phyloP scores from a whole-genome alignment of 1,140 invertebrate species.

The Chlorops oryzae region DNA sequence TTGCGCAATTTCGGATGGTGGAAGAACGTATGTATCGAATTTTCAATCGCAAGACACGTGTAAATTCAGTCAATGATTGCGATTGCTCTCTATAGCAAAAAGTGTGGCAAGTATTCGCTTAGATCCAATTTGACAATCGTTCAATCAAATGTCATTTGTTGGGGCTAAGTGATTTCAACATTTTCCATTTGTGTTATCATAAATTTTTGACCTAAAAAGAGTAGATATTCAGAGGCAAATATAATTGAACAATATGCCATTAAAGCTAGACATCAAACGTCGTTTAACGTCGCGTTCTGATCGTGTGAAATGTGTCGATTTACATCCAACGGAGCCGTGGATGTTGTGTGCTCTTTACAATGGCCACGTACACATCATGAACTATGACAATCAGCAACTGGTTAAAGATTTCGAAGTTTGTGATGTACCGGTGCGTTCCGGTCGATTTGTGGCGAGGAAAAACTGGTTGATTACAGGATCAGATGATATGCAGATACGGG shows the following conservation, averaged over 20 bases:
- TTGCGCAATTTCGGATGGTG: too few species aligned
- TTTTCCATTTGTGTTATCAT: too few species aligned
- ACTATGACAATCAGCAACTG: constrained; percentile 81
- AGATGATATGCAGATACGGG: constrained; percentile 90
- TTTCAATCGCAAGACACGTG: too few species aligned
- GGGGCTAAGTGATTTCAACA: too few species aligned
- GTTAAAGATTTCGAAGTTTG: constrained; percentile 66
- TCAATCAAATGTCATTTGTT: too few species aligned
- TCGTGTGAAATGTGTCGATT: constrained; percentile 95
- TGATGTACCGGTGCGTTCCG: constrained; percentile 90
- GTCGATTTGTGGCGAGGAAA: constrained; percentile 93
- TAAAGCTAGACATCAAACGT: constrained; percentile 95
- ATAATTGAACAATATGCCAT: constrained; percentile 65
- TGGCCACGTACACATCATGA: constrained; percentile 99
- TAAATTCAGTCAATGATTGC: too few species aligned
- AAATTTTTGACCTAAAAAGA: too few species aligned
- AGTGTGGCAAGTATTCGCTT: too few species aligned
- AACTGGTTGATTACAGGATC: constrained; percentile 99
- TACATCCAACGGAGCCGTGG: constrained; percentile 97
- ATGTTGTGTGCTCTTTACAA: constrained; percentile 97
- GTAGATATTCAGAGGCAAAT: too few species aligned
- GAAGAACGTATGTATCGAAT: too few species aligned
- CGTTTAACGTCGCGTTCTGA: constrained; percentile 95
- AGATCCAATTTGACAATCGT: too few species aligned
- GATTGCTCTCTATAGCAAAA: too few species aligned